phyloP scores from a whole-genome alignment of 2,113 vertebrate species.

The Macquaria ambigua region DNA sequence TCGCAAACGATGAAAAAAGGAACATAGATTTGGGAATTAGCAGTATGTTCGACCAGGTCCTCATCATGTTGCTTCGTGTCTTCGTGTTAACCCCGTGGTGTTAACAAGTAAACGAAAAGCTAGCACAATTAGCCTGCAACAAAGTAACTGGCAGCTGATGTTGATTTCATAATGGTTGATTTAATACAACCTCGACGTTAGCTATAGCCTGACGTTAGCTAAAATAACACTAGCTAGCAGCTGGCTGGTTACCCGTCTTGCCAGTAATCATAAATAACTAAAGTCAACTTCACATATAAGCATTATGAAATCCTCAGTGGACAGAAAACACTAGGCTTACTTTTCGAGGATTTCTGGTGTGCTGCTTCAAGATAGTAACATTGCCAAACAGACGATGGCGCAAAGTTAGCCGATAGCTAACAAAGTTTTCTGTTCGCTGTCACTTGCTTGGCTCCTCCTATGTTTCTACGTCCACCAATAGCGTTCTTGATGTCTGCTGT shows the following conservation, averaged over 20 bases:
- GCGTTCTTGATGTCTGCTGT: slow-evolving; percentile 11
- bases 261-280: background rate
- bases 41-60: background rate
- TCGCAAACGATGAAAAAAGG: slow-evolving; percentile 12
- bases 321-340: slow-evolving; percentile 31
- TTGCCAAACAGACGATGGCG: slow-evolving; percentile 5
- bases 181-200: background rate
- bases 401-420: slow-evolving; percentile 69
- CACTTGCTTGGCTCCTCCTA: slow-evolving; percentile 59
- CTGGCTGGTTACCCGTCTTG: slow-evolving; percentile 12
- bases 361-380: background rate
- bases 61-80: background rate
- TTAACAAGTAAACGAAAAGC: background rate
- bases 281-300: background rate
- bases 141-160: background rate
- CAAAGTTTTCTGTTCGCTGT: slow-evolving; percentile 71
- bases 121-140: background rate
- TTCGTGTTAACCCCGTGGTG: background rate
- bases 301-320: too few relatives aligned
- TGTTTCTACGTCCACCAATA: slow-evolving; percentile 32
- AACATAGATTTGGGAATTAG: slow-evolving; percentile 23
- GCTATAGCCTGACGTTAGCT: slow-evolving; percentile 40
- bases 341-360: background rate
- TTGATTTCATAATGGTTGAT: background rate
- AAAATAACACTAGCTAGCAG: slow-evolving; percentile 55